Evolutionary conservation across 2,888 invertebrate species (phyloP).

Genomic region (Deilephila porcellus): DNA sequence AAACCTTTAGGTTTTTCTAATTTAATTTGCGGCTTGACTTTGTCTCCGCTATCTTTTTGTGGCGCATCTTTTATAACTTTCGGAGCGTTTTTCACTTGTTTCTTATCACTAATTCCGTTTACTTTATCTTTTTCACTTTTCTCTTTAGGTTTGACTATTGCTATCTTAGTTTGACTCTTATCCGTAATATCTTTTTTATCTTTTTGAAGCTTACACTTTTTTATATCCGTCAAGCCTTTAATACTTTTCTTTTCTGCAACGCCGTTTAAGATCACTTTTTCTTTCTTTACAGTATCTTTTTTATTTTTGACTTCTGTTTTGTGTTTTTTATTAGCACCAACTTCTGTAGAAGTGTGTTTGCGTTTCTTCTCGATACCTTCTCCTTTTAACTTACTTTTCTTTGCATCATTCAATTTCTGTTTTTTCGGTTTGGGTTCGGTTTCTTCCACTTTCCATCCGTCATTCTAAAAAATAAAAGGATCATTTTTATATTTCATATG

Average conservation of each 20-base stretch:
- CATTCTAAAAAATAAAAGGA: constrained; percentile 53
- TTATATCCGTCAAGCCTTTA: constrained; percentile 29
- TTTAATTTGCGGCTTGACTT: not conserved
- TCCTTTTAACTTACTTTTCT: constrained; percentile 56
- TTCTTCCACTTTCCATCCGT: constrained; percentile 64
- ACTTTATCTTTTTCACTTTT: constrained; percentile 35
- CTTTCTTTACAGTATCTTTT: constrained; percentile 35
- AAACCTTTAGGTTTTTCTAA: constrained; percentile 25
- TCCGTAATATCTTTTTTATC: constrained; percentile 31
- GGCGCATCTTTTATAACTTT: not conserved
- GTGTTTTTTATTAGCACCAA: constrained; percentile 38
- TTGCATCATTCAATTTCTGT: constrained; percentile 57
- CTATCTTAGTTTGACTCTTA: constrained; percentile 24
- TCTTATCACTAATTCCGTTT: constrained; percentile 17
- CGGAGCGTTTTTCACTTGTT: not conserved
- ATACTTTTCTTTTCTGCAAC: constrained; percentile 45
- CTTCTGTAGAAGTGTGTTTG: constrained; percentile 34
- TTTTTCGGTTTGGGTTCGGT: constrained; percentile 46
- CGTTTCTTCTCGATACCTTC: constrained; percentile 42
- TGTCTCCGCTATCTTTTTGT: not conserved
- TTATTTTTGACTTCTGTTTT: constrained; percentile 38
- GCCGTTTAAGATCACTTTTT: constrained; percentile 36
- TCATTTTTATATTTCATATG: not conserved
- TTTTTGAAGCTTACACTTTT: constrained; percentile 33
- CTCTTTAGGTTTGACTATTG: constrained; percentile 22